Percentiles rank a stretch among this genome's conserved stretches.
These are phyloP conservation scores for Eupleurogrammus muticus DNA, from an alignment of 2,797 vertebrate species.

Conservation along the genomic window DNA sequence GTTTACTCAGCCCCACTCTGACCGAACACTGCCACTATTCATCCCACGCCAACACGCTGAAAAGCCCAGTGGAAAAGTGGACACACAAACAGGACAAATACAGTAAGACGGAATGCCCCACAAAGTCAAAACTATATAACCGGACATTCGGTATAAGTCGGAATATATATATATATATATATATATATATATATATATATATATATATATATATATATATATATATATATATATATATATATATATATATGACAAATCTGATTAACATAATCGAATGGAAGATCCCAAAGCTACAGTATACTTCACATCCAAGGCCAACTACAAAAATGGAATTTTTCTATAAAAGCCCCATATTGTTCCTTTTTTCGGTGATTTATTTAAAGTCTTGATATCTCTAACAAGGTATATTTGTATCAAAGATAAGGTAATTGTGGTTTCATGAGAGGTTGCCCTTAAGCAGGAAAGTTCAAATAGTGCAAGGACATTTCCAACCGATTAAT, in stretches of 20 bases:
- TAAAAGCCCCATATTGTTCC: no score
- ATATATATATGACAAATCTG: neutral
- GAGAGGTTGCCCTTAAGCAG: no score
- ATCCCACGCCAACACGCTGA: constrained; percentile 52
- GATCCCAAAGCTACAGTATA: no score
- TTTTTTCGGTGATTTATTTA: no score
- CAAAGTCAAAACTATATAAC: neutral
- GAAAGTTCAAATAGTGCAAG: no score
- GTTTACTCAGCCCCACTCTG: constrained; percentile 74
- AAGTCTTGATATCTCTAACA: no score
- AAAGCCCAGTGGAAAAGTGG: constrained; percentile 43
- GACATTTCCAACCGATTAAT: no score
- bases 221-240: neutral
- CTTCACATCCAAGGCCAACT: neutral
- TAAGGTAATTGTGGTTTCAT: no score
- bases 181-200: neutral
- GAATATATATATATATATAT: neutral
- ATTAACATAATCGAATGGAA: neutral
- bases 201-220: neutral
- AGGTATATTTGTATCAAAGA: no score
- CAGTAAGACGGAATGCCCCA: constrained; percentile 16
- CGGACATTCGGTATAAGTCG: neutral
- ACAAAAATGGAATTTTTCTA: no score
- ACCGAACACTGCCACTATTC: constrained; percentile 77
- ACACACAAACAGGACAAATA: constrained; percentile 20